Evolutionary conservation across 1,140 invertebrate genomes (phyloP), one percentile per base, ranked within the genome.

Genomic region (Orius insidiosus): DNA sequence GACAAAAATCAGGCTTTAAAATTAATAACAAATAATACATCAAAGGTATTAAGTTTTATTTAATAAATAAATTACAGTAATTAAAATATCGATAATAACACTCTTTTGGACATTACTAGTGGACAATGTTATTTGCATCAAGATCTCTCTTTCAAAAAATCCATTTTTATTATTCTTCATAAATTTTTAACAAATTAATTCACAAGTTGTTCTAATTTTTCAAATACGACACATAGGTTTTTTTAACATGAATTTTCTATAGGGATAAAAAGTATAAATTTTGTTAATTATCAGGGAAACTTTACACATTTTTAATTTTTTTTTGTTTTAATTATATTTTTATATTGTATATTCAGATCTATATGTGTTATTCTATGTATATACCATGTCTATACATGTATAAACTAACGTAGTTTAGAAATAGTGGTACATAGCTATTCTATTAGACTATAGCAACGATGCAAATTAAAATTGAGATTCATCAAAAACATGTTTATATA

Each of bases 1-100:
- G n/a, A n/a, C n/a, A 3, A 45, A 45, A 35, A 35, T 5, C 13
- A 35, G 15, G 30, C 9, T 35, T 5, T 14, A 45, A 10, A 35
- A 45, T 34, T 34, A 11, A 45, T 43, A 43, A 43, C 41, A 43
- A 43, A 43, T 43, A 42, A 50, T 50, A 46, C 44, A 50, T 46
- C 44, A 50, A 50, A 50, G 49, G 49, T 50, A 50, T 50, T 50
- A 50, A 50, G 49, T 50, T 53, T 51, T 51, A 48, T 53, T 53
- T 53, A 53, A 53, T 53, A 53, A 53, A 53, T 53, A 53, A 53
- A 53, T 53, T 53, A 53, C 52, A 53, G 52, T 53, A 53, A 53
- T 53, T 53, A 53, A 53, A 53, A 53, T 53, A 53, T 53, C 47
- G 49, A 50, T 40, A 49, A 45, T 47, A 51, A 50, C 45, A 50